Evolutionary conservation across 2,888 invertebrate genomes (phyloP), one percentile per base, ranked within the genome.

Genomic region (Lasioglossum marginatum): DNA sequence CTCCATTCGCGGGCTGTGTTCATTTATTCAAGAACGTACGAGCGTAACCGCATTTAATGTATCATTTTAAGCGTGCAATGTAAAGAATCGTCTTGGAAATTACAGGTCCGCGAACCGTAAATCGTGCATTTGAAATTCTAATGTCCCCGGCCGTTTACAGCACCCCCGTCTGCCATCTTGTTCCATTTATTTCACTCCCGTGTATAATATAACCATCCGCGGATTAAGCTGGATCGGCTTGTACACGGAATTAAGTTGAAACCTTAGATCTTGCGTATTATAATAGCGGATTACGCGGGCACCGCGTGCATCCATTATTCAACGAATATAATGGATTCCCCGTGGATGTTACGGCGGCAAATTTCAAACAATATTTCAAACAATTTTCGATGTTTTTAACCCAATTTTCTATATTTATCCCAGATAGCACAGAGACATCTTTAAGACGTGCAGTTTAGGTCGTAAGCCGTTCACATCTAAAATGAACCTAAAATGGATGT

Each of bases 51-150:
- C 52, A 52, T n/a, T 52, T n/a, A n/a, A 52, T 52, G 52, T n/a
- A 52, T 23, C n/a, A 52, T 52, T 27, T 60, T 27, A 4, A 60
- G 12, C 60, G 27, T 27, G 14, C 14, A 60, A 60, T 16, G 27
- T 27, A 60, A 27, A 27, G 27, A 16, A 60, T 14, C 27, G 27
- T 27, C 27, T 5, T 2, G 27, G 60, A 60, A 60, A 60, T 60
- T 60, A 60, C 60, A 60, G 60, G 60, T 27, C 5, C 34, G 31
- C 19, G 19, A 31, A 31, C 66, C 34, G 66, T 34, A 66, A 66
- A 66, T 66, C 19, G 34, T 34, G 2, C 19, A 34, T 66, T 16
- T 66, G 66, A 66, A 66, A 66, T 66, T 66, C 66, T 70, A 70
- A 70, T 70, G n/a, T 40, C 37, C 14, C 37, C 4, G 19, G 12